Conservation (phyloP, 2,888 invertebrate species). For the Melitaea athalia region DNA sequence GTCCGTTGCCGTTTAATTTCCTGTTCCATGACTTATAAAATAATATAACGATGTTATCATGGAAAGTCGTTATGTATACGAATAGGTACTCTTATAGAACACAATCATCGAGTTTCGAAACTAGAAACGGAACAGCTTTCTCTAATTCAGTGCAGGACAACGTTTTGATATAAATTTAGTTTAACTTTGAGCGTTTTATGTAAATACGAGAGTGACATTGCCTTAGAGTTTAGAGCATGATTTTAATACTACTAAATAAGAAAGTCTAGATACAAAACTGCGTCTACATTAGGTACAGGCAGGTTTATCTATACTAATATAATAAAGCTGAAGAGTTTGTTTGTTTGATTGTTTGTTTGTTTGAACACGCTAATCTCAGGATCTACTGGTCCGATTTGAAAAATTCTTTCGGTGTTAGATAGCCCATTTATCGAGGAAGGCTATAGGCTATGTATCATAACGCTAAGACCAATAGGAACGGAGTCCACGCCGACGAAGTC, state of each 20-base stretch:
- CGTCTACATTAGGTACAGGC: background rate
- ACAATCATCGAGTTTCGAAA: slow-evolving; percentile 10
- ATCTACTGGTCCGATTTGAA: too few relatives aligned
- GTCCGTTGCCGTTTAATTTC: slow-evolving; percentile 17
- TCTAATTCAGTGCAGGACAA: slow-evolving; percentile 15
- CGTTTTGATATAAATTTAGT: background rate
- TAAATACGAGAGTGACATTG: background rate
- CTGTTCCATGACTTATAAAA: slow-evolving; percentile 24
- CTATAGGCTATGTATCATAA: too few relatives aligned
- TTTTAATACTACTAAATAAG: background rate
- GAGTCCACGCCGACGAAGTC: too few relatives aligned
- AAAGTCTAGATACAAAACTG: background rate
- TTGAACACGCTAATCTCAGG: too few relatives aligned
- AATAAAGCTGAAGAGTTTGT: too few relatives aligned
- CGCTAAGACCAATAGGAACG: too few relatives aligned
- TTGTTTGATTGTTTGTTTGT: too few relatives aligned
- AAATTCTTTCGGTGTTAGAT: too few relatives aligned
- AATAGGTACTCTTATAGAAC: slow-evolving; percentile 13
- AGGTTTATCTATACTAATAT: too few relatives aligned
- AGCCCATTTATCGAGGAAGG: too few relatives aligned
- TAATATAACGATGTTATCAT: slow-evolving; percentile 14
- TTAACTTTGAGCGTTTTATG: background rate
- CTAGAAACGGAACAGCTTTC: slow-evolving; percentile 18
- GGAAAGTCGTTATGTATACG: slow-evolving; percentile 21
- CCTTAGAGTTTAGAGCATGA: background rate